Evolutionary conservation across 2,113 vertebrate genomes (phyloP), one percentile per base, ranked within the genome.

Genomic region (Chitala chitala): DNA sequence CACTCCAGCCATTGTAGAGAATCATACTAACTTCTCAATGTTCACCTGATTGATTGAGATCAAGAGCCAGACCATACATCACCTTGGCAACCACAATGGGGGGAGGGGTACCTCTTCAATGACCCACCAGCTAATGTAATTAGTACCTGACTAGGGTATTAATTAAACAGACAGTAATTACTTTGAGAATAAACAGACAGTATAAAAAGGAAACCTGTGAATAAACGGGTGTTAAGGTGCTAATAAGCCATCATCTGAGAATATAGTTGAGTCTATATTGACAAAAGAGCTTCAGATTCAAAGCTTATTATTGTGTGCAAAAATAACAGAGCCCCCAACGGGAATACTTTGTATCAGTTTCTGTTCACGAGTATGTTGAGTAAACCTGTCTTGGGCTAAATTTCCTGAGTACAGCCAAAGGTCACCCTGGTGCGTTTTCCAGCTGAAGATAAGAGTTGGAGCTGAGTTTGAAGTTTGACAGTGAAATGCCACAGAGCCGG

Each of bases 71-170:
- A 81, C 86, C 79, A 82, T 86, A 79, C 80, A 77, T 84, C 79
- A 77, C 76, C 29, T 51, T 8, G 3, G 76, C 83, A 83, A 84
- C 82, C 82, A 76, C 78, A 38, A 58, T 78, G 70, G 77, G 80
- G 71, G 75, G 75, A 38, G 20, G 61, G 38, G 2, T 20, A 9
- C 63, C 83, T 82, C 81, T 81, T 83, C 85, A 78, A 84, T 82
- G 82, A 83, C 84, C 86, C 66, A 81, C 84, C 81, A 84, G 85
- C 79, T 79, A 84, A 86, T 84, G 83, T 81, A 87, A 88, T 89
- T 87, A 88, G 82, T 70, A 75, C 71, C 75, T 72, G 84, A 81
- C 79, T 73, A 76, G 71, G 76, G 71, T 78, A 87, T 84, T 84
- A 82, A 83, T 87, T 84, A 84, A 55, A 22, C 44, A 73, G 77